These are phyloP conservation scores for Odobenus rosmarus DNA, from an alignment of 2,113 vertebrate genomes.

Conservation along the genomic window DNA sequence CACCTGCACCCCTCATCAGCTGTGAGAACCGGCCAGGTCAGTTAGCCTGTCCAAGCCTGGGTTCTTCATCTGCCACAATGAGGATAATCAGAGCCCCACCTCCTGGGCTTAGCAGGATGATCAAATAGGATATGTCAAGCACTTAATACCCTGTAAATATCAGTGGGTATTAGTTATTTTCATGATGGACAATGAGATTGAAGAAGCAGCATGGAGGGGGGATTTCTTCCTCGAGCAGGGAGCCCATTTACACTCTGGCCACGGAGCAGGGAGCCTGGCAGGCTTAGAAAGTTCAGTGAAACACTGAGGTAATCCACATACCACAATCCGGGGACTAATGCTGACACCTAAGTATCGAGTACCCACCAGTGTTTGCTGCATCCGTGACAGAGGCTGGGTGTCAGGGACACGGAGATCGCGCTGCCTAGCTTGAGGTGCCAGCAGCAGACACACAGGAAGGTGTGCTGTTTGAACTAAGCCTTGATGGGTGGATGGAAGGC, in stretches of 20 bases:
- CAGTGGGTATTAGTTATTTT: background rate
- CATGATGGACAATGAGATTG: background rate
- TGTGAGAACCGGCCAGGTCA: background rate
- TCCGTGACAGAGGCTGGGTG: fast-evolving
- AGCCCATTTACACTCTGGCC: background rate
- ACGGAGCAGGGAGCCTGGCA: background rate
- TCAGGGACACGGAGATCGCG: background rate
- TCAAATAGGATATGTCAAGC: background rate
- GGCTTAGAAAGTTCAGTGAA: background rate
- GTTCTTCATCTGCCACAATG: background rate
- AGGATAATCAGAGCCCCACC: background rate
- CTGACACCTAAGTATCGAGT: too few relatives aligned
- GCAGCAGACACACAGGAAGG: fast-evolving
- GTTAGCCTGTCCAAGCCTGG: too few relatives aligned
- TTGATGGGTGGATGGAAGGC: background rate
- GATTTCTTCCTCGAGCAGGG: background rate
- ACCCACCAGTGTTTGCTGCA: background rate
- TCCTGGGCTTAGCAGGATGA: background rate
- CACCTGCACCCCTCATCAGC: background rate
- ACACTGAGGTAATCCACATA: background rate
- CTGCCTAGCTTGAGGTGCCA: fast-evolving
- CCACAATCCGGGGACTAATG: background rate
- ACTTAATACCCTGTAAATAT: background rate
- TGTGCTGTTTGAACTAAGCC: background rate
- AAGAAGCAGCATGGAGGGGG: background rate